A percentile compares a stretch with the other conserved stretches of the same genome.
phyloP scores from a whole-genome alignment of 2,113 vertebrate genomes.

The Marmota monax region DNA sequence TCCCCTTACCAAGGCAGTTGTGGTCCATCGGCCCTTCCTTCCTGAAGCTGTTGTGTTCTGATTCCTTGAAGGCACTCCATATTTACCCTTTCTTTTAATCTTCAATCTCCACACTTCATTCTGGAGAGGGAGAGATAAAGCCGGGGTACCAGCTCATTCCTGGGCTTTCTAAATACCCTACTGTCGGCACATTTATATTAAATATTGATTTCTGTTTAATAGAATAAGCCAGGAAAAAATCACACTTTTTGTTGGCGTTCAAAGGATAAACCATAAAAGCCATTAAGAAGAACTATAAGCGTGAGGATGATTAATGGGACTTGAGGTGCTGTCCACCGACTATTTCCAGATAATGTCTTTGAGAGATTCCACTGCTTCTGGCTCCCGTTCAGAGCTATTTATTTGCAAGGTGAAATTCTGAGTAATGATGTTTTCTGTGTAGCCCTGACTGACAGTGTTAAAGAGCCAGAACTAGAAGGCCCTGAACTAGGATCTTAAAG shows the following conservation, averaged over 20 bases:
- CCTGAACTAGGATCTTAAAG: conserved; percentile 73
- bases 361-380: conserved; percentile 88
- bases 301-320: conserved; percentile 88
- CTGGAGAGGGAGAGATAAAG: conserved; percentile 61
- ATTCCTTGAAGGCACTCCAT: neutral
- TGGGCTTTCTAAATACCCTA: conserved; percentile 83
- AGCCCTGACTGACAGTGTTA: conserved; percentile 77
- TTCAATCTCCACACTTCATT: neutral
- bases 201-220: conserved; percentile 91
- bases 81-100: neutral
- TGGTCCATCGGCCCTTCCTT: rapidly evolving
- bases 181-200: conserved; percentile 88
- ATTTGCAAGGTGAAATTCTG: conserved; percentile 89
- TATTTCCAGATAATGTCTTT: conserved; percentile 91
- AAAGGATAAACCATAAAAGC: conserved; percentile 91
- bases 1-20: neutral
- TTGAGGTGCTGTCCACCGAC: conserved; percentile 85
- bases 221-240: conserved; percentile 89
- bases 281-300: conserved; percentile 89
- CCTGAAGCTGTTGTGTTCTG: rapidly evolving
- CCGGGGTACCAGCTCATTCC: conserved; percentile 66
- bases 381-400: conserved; percentile 88
- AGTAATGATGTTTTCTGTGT: conserved; percentile 72
- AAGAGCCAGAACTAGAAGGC: conserved; percentile 72
- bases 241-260: conserved; percentile 88